Evolutionary conservation across 2,113 vertebrate species (phyloP).

Genomic region (Oncorhynchus kisutch): DNA sequence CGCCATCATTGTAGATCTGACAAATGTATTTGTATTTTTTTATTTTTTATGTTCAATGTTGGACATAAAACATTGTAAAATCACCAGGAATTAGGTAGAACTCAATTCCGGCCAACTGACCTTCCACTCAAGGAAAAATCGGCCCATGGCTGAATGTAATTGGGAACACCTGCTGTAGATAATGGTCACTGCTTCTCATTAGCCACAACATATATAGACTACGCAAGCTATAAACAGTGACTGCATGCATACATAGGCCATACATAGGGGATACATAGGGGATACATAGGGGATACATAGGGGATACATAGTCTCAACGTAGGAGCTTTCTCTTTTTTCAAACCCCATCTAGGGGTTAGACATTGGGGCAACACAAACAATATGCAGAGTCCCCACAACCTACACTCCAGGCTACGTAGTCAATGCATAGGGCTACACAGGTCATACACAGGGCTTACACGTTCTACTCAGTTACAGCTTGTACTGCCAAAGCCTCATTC

Average conservation of each 20-base stretch:
- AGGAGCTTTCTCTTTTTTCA: not conserved
- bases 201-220: not conserved
- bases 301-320: not conserved
- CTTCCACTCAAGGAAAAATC: too few species aligned
- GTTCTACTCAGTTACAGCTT: not conserved
- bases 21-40: too few species aligned
- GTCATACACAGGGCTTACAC: too few species aligned
- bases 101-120: too few species aligned
- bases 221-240: not conserved
- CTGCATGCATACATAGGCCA: not conserved
- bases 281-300: not conserved
- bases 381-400: not conserved
- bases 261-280: not conserved
- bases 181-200: slow-evolving; percentile 15
- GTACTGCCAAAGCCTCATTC: not conserved
- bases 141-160: too few species aligned
- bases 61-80: too few species aligned
- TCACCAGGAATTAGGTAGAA: too few species aligned
- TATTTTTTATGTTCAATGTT: too few species aligned
- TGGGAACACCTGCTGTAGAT: not conserved
- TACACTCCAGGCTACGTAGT: not conserved
- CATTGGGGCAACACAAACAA: too few species aligned
- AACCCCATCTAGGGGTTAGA: not conserved
- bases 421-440: too few species aligned
- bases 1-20: slow-evolving; percentile 33